Percentiles rank a stretch among this genome's conserved stretches.
Conservation (phyloP, 2,888 invertebrate species). For the Tanytarsus gracilentus region DNA sequence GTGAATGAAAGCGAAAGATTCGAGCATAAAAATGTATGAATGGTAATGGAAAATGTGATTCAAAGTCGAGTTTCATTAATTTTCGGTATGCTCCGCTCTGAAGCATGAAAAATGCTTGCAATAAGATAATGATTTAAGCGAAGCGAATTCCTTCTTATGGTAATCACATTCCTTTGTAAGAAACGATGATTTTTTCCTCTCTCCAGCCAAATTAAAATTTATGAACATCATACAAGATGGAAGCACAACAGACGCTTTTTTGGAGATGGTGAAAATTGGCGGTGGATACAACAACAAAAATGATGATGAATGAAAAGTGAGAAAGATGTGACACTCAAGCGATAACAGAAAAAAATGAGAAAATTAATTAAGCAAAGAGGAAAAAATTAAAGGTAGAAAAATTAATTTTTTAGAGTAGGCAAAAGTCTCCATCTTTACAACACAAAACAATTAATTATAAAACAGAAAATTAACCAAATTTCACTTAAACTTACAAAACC, state of each 20-base stretch:
- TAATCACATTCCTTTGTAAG: too few relatives aligned
- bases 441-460: slow-evolving; percentile 7
- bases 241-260: too few relatives aligned
- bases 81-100: neutral
- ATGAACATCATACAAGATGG: neutral
- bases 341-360: neutral
- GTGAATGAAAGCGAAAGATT: neutral
- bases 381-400: neutral
- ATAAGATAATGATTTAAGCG: neutral
- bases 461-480: too few relatives aligned
- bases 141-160: neutral
- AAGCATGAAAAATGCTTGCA: neutral
- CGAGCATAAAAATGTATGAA: slow-evolving; percentile 10
- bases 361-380: neutral
- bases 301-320: neutral
- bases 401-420: neutral
- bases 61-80: slow-evolving; percentile 9
- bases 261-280: neutral
- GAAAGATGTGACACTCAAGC: neutral
- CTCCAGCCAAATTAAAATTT: neutral
- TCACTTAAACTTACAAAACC: slow-evolving; percentile 15
- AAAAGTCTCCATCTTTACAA: neutral
- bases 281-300: neutral
- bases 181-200: too few relatives aligned
- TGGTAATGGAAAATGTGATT: slow-evolving; percentile 12